A percentile compares a stretch with the other conserved stretches of the same genome.
Evolutionary conservation across 2,797 vertebrate genomes (phyloP).

Genomic region (Eleutherodactylus coqui): DNA sequence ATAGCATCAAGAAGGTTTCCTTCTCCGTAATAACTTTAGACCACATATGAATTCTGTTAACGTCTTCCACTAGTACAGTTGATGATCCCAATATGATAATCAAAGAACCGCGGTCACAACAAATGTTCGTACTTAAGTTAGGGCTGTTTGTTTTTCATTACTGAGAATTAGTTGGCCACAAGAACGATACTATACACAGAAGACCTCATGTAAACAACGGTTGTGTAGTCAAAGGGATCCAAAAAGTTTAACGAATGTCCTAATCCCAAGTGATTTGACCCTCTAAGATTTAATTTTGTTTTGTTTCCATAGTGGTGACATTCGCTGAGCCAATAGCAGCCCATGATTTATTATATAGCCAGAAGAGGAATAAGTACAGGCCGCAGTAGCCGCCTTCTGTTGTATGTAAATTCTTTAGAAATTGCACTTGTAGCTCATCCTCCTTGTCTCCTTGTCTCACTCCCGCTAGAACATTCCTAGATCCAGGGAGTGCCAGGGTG

Average conservation of each 20-base stretch:
- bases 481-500: not conserved
- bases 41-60: conserved; percentile 26
- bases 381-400: conserved; percentile 9
- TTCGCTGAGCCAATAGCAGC: not conserved
- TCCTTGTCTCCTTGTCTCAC: not conserved
- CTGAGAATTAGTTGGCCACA: conserved; percentile 41
- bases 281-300: not conserved
- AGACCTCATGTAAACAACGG: conserved; percentile 45
- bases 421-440: not conserved
- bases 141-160: conserved; percentile 47
- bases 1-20: conserved; percentile 55
- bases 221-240: conserved; percentile 10
- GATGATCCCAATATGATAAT: conserved; percentile 39
- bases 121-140: conserved; percentile 40
- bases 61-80: conserved; percentile 17
- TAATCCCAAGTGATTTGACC: not conserved
- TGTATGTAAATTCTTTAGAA: not conserved
- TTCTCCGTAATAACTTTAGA: conserved; percentile 55
- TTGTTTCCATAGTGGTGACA: conserved; percentile 4
- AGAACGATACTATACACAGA: conserved; percentile 31
- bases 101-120: conserved; percentile 37
- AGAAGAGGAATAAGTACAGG: not conserved
- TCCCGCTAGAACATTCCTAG: conserved; percentile 25
- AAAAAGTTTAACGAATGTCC: not conserved
- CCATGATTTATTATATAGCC: not conserved